Percentiles rank a stretch among this genome's conserved stretches.
These are phyloP conservation scores for Diabrotica virgifera DNA, from an alignment of 1,140 invertebrate species.

Conservation along the genomic window DNA sequence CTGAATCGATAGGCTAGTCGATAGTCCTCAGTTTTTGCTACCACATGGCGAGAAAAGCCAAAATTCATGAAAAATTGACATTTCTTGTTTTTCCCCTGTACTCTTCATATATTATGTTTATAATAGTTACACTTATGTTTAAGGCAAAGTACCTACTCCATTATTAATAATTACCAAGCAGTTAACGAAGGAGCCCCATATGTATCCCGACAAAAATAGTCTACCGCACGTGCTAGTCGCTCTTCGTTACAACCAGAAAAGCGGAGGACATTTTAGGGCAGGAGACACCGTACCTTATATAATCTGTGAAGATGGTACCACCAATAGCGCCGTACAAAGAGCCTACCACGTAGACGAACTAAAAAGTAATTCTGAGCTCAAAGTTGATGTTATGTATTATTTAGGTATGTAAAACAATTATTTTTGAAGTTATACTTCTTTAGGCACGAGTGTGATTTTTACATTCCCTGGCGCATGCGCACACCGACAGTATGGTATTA, in stretches of 20 bases:
- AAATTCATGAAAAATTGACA: too few species aligned
- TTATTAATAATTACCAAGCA: conserved; percentile 91
- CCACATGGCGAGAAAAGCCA: too few species aligned
- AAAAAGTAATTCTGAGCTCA: conserved; percentile 66
- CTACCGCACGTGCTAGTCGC: conserved; percentile 93
- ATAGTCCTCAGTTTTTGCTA: too few species aligned
- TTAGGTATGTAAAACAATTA: conserved; percentile 44
- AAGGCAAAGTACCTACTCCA: conserved; percentile 63
- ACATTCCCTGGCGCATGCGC: too few species aligned
- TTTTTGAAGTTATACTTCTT: too few species aligned
- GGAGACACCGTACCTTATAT: conserved; percentile 96
- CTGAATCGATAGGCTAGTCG: too few species aligned
- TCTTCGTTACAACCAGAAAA: conserved; percentile 75
- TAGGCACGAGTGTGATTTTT: too few species aligned
- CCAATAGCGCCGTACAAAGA: conserved; percentile 81
- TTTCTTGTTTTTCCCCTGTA: too few species aligned
- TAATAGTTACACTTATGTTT: background rate
- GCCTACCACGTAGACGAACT: conserved; percentile 92
- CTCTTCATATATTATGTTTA: too few species aligned
- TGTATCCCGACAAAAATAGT: conserved; percentile 83
- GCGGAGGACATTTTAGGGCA: conserved; percentile 78
- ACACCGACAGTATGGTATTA: too few species aligned
- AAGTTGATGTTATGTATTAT: conserved; percentile 83
- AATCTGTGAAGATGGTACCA: conserved; percentile 86
- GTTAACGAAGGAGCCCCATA: conserved; percentile 90